Evolutionary conservation across 1,140 invertebrate genomes (phyloP), one percentile per base, ranked within the genome.

Genomic region (Samia ricini): DNA sequence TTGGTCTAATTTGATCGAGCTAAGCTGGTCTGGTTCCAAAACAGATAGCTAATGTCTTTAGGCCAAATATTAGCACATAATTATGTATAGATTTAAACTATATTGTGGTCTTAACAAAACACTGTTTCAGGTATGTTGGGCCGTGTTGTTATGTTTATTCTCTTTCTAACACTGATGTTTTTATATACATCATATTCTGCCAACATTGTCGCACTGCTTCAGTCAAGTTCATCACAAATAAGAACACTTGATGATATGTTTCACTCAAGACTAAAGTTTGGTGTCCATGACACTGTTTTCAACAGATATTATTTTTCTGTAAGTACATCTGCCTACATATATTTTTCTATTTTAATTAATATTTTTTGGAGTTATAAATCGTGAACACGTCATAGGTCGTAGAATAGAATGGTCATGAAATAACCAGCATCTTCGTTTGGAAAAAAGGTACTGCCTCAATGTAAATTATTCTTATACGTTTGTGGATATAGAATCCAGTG

Each of bases 301-400:
- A 94, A 93, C 72, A 91, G 89, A 69, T 91, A 94, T 79, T 94
- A 93, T 68, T 94, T 94, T 72, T 82, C 91, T 73, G 94, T 94
- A 82, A 48, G 57, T 50, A 50, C 21, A 24, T 57, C 0, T 21
- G n/a, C n/a, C n/a, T n/a, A n/a, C n/a, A n/a, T n/a, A n/a, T n/a
- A n/a, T n/a, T n/a, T n/a, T n/a, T n/a, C n/a, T n/a, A n/a, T n/a
- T n/a, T n/a, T n/a, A n/a, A n/a, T n/a, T n/a, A n/a, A n/a, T n/a
- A n/a, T n/a, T n/a, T n/a, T n/a, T n/a, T n/a, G n/a, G n/a, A n/a
- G n/a, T n/a, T n/a, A n/a, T n/a, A n/a, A n/a, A n/a, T n/a, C n/a
- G n/a, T n/a, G n/a, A n/a, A n/a, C n/a, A n/a, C n/a, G n/a, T n/a
- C n/a, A n/a, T n/a, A n/a, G n/a, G n/a, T n/a, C n/a, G n/a, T n/a